phyloP scores from a whole-genome alignment of 2,888 invertebrate species.

The Melinopterus prodromus region DNA sequence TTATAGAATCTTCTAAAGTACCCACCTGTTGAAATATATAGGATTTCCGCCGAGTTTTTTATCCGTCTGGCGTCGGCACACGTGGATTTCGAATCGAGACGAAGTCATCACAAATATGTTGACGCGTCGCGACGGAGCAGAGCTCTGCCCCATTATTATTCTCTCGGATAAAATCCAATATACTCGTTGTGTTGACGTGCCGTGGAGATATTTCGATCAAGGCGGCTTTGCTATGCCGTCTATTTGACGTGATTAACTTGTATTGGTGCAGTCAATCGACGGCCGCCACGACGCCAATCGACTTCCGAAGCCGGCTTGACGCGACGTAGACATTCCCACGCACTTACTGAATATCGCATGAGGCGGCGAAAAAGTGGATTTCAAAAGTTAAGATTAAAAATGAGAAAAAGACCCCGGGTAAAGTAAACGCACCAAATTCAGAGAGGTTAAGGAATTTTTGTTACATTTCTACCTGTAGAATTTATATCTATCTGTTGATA shows the following conservation, averaged over 20 bases:
- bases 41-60: background rate
- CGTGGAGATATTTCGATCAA: constrained; percentile 4
- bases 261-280: background rate
- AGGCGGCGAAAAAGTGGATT: too few species aligned
- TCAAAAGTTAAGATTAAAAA: too few species aligned
- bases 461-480: too few species aligned
- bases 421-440: too few species aligned
- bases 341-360: too few species aligned
- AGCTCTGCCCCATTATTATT: background rate
- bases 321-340: too few species aligned
- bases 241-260: constrained; percentile 4
- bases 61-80: background rate
- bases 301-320: background rate
- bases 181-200: background rate
- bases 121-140: background rate
- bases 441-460: too few species aligned
- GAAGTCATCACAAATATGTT: background rate
- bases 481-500: too few species aligned
- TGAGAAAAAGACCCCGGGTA: too few species aligned
- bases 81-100: background rate
- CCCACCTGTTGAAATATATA: too few species aligned
- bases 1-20: too few species aligned
- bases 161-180: background rate
- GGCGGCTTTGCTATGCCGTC: constrained; percentile 4
- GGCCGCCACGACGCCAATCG: background rate